Evolutionary conservation across 1,140 invertebrate genomes (phyloP), one percentile per base, ranked within the genome.

Genomic region (Bombus superbus): DNA sequence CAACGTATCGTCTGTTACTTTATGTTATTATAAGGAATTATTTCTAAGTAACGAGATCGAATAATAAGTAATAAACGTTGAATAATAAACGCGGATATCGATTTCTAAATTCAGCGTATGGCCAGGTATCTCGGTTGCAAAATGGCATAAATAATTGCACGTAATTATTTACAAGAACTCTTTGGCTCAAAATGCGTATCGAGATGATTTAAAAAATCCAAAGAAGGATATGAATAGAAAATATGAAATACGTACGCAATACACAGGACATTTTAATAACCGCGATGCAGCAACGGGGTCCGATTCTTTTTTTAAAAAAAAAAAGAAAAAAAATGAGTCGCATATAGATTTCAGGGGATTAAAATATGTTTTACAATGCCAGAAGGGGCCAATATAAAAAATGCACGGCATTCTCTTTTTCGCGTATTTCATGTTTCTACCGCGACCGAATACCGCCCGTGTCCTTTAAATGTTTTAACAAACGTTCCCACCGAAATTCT

Each of bases 191-290:
- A 53, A 53, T 53, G 47, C 18, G 22, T 22, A 53, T 22, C 47
- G 47, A 53, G 22, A 22, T 22, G 18, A 53, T 53, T 22, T 53
- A 22, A 53, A 57, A 28, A 22, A 10, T 9, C 1, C 15, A 11
- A 25, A 10, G 25, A 69, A 28, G 3, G 22, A 22, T 15, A 5
- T 13, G 25, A 69, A 69, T 40, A 18, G 28, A 25, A 66, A 25
- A 35, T 44, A 25, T 32, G 15, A 81, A 53, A 57, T 22, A 71
- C 8, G 35, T 57, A 53, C 28, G 28, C 25, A 9, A 57, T 81
- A 57, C 42, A 81, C 15, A 66, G 40, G 18, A 57, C 78, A 81
- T 71, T 80, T 81, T 71, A 81, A 71, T 81, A 81, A 71, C 78
- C 35, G 35, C 42, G 11, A 80, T 38, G 28, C n/a, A 47, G 32